Evolutionary conservation across 2,113 vertebrate species (phyloP).

Genomic region (Petrocephalus microphthalmus): DNA sequence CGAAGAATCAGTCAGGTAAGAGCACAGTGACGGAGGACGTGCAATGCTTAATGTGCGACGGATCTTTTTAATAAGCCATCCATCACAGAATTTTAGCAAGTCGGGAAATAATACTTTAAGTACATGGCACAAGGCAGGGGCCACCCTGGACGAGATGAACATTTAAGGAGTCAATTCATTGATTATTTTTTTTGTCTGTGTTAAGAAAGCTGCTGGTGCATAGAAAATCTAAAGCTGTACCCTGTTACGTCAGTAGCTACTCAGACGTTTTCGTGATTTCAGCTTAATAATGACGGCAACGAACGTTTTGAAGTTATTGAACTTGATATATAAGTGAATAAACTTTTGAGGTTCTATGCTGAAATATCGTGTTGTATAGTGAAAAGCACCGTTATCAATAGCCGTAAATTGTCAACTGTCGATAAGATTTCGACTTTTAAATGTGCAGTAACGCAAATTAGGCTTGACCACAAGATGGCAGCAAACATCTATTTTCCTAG

Average conservation of each 20-base stretch:
- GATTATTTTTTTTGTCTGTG: background rate
- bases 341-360: background rate
- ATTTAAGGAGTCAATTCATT: background rate
- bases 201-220: background rate
- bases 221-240: background rate
- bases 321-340: background rate
- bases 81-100: no score
- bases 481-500: background rate
- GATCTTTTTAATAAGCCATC: no score
- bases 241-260: background rate
- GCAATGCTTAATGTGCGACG: no score
- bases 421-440: background rate
- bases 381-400: background rate
- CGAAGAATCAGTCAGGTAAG: no score
- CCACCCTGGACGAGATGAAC: background rate
- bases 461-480: background rate
- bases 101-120: no score
- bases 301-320: background rate
- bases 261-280: background rate
- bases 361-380: background rate
- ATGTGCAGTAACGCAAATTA: background rate
- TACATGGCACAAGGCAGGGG: no score
- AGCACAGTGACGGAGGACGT: no score
- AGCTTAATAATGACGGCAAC: background rate
- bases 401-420: no score